Conservation (phyloP, 1,140 invertebrate species). For the Coboldia fuscipes region DNA sequence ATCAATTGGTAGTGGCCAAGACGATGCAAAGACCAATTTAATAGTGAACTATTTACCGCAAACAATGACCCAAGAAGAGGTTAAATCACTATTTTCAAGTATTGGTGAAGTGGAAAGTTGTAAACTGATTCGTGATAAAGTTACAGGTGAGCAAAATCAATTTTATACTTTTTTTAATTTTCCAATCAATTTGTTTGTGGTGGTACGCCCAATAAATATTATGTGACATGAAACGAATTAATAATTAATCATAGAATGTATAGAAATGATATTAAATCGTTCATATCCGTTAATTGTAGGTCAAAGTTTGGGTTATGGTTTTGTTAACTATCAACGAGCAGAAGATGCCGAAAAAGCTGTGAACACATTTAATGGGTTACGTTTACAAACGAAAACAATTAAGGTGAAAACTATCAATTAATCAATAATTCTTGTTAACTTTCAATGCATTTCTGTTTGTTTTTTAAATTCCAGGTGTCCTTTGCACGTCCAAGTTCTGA, state of each 20-base stretch:
- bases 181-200: not conserved
- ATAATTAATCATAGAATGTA: not conserved
- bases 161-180: not conserved
- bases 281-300: slow-evolving; percentile 20
- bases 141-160: slow-evolving; percentile 27
- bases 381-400: slow-evolving; percentile 66
- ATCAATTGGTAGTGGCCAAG: slow-evolving; percentile 20
- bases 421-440: not conserved
- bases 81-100: slow-evolving; percentile 51
- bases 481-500: slow-evolving; percentile 64
- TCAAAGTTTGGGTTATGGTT: slow-evolving; percentile 66
- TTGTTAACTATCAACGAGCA: slow-evolving; percentile 57
- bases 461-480: slow-evolving; percentile 20
- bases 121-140: slow-evolving; percentile 67
- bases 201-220: not conserved
- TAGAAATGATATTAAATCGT: not conserved
- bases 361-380: slow-evolving; percentile 52
- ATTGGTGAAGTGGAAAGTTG: slow-evolving; percentile 70
- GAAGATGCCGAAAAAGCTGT: slow-evolving; percentile 65
- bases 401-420: slow-evolving; percentile 37
- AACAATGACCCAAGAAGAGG: slow-evolving; percentile 72
- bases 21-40: slow-evolving; percentile 42
- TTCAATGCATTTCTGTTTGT: not conserved
- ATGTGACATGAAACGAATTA: too few species aligned
- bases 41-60: slow-evolving; percentile 77